Conservation (phyloP, 2,797 vertebrate genomes). For the Leuciscus waleckii region DNA sequence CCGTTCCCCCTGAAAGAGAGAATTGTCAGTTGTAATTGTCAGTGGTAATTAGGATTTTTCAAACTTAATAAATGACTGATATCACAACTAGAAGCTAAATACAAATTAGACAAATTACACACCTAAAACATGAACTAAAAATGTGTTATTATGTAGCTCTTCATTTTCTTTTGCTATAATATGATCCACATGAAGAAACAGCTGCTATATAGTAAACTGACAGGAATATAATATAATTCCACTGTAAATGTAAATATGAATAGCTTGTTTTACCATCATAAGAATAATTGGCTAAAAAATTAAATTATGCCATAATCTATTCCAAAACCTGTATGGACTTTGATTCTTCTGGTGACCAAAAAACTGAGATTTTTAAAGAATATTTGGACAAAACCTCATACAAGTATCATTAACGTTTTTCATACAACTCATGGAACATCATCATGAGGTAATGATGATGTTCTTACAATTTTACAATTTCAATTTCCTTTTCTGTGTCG, state of each 20-base stretch:
- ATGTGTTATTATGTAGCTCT: neutral
- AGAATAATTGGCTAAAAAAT: neutral
- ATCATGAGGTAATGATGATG: neutral
- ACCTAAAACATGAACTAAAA: constrained; percentile 12
- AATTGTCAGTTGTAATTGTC: neutral
- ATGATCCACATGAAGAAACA: neutral
- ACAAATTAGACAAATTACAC: constrained; percentile 22
- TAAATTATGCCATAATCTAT: neutral
- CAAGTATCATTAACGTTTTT: neutral
- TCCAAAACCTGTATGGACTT: neutral
- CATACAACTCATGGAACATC: neutral
- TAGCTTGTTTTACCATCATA: neutral
- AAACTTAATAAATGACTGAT: neutral
- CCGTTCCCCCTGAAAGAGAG: constrained; percentile 54
- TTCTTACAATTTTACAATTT: too few species aligned
- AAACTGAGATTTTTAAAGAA: neutral
- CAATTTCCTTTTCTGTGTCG: neutral
- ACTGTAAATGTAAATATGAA: neutral
- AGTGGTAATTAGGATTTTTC: neutral
- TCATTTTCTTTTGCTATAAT: neutral
- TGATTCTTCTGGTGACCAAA: neutral
- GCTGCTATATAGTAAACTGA: neutral
- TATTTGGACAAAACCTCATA: neutral
- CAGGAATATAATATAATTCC: neutral
- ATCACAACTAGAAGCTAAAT: neutral